Conservation (phyloP, 2,113 vertebrate species). For the Sturnira hondurensis region DNA sequence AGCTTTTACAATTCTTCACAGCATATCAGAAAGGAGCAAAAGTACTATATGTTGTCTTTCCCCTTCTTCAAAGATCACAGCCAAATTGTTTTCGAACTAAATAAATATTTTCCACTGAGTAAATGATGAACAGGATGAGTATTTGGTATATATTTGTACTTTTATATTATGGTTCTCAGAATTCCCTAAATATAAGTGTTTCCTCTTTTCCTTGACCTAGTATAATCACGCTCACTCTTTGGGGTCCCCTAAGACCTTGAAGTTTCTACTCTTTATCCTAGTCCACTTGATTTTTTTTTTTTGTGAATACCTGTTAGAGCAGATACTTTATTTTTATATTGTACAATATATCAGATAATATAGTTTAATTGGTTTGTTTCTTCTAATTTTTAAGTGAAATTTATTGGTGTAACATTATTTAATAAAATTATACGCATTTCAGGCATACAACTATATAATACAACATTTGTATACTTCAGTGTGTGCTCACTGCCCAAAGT, state of each 20-base stretch:
- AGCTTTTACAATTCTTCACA: neutral
- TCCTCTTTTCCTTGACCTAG: neutral
- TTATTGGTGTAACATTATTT: neutral
- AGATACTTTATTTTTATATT: neutral
- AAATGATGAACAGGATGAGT: neutral
- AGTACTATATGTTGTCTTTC: neutral
- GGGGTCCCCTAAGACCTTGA: neutral
- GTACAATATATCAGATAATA: neutral
- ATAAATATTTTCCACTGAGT: neutral
- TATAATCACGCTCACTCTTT: neutral
- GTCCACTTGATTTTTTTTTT: neutral
- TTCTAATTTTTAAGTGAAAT: neutral
- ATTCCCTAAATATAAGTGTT: neutral
- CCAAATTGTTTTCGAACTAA: neutral
- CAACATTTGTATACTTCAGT: neutral
- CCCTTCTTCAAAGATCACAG: neutral
- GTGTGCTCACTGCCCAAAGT: neutral
- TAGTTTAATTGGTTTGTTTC: neutral
- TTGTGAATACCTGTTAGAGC: neutral
- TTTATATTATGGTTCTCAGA: neutral
- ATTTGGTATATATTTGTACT: neutral
- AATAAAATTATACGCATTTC: neutral
- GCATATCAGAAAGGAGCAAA: neutral
- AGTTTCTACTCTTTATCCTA: neutral
- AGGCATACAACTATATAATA: neutral